phyloP scores from a whole-genome alignment of 2,888 invertebrate species.

The Melanargia galathea region DNA sequence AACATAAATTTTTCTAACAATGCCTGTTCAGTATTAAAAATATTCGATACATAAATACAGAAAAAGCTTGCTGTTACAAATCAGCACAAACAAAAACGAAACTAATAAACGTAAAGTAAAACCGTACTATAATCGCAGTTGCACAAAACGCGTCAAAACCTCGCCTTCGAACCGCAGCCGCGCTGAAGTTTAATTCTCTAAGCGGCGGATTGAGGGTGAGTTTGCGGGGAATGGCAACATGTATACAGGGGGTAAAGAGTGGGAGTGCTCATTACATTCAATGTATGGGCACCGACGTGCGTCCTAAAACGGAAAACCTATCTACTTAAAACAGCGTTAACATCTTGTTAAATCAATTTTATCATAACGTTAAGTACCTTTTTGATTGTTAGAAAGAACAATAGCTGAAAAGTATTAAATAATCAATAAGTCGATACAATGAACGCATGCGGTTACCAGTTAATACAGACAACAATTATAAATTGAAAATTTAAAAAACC shows the following conservation, averaged over 20 bases:
- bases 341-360: too few species aligned
- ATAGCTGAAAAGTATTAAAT: background rate
- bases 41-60: slow-evolving; percentile 19
- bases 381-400: too few species aligned
- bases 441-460: slow-evolving; percentile 33
- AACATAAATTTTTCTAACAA: too few species aligned
- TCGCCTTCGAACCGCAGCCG: slow-evolving; percentile 72
- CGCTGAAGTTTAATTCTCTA: slow-evolving; percentile 77
- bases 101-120: slow-evolving; percentile 74
- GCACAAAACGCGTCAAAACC: slow-evolving; percentile 77
- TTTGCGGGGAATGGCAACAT: slow-evolving; percentile 19
- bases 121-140: slow-evolving; percentile 76
- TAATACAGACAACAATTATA: slow-evolving; percentile 39
- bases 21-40: background rate
- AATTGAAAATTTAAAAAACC: too few species aligned
- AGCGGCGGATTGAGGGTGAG: slow-evolving; percentile 20
- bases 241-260: slow-evolving; percentile 13
- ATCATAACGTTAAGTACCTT: too few species aligned
- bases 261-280: slow-evolving; percentile 14
- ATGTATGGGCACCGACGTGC: too few species aligned
- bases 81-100: slow-evolving; percentile 50
- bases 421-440: slow-evolving; percentile 25
- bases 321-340: too few species aligned
- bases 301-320: too few species aligned
- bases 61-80: slow-evolving; percentile 33